phyloP scores from a whole-genome alignment of 64 coral and sea anemone genomes.

The Orbicella faveolata region DNA sequence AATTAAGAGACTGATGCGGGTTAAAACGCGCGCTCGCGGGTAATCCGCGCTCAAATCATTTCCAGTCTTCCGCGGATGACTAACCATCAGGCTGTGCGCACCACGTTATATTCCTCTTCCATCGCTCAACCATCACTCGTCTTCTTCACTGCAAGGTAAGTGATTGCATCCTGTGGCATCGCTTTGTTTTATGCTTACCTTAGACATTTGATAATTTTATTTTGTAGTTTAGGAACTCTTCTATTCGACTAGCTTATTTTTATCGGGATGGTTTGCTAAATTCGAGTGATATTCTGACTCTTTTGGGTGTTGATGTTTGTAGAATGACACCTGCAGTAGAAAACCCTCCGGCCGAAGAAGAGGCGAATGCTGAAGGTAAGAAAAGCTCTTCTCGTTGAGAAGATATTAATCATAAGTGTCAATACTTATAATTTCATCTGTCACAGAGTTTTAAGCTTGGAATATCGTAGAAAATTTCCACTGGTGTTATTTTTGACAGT shows the following conservation, averaged over 20 bases:
- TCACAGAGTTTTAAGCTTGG: neutral
- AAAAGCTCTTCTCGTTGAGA: neutral
- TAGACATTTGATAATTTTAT: neutral
- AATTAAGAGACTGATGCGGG: too few relatives aligned
- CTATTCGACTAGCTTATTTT: neutral
- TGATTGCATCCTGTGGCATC: neutral
- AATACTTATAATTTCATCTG: neutral
- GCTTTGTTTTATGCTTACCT: neutral
- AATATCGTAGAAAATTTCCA: neutral
- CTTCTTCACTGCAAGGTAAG: neutral
- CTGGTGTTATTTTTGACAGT: conserved; percentile 23
- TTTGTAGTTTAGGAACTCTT: neutral
- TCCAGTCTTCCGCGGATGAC: neutral
- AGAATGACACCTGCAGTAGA: conserved; percentile 93
- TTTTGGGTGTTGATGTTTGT: conserved; percentile 24
- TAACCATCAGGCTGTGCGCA: conserved; percentile 1
- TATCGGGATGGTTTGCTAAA: neutral
- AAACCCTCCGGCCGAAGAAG: conserved; percentile 86
- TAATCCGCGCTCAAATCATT: neutral
- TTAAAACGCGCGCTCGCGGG: too few relatives aligned
- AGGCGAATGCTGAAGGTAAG: conserved; percentile 57
- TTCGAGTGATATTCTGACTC: neutral
- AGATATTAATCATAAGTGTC: neutral
- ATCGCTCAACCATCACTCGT: neutral
- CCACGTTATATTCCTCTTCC: neutral